These are phyloP conservation scores for Oegoconia quadripuncta DNA, from an alignment of 2,888 invertebrate genomes.

Conservation along the genomic window DNA sequence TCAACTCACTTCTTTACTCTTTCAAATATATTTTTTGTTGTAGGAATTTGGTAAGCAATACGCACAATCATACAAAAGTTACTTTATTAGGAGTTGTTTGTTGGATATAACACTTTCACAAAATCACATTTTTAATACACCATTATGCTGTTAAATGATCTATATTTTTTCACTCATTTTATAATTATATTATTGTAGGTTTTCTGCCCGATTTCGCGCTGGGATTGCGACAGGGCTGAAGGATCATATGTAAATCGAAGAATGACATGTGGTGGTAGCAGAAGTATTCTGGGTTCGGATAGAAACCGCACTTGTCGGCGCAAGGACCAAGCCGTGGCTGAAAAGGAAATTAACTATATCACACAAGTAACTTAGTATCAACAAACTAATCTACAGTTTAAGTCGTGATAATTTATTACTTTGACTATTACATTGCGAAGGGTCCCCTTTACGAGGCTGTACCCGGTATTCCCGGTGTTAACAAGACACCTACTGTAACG, in stretches of 20 bases:
- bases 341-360: neutral
- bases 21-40: neutral
- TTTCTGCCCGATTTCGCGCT: slow-evolving; percentile 36
- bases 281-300: slow-evolving; percentile 61
- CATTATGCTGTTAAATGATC: too few species aligned
- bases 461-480: too few species aligned
- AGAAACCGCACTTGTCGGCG: slow-evolving; percentile 39
- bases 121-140: neutral
- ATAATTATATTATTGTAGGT: slow-evolving; percentile 16
- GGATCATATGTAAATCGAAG: slow-evolving; percentile 45
- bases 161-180: neutral
- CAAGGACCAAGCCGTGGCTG: slow-evolving; percentile 48
- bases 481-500: too few species aligned
- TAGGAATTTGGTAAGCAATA: neutral
- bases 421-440: too few species aligned
- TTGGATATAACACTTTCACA: slow-evolving; percentile 6
- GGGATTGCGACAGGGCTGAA: slow-evolving; percentile 36
- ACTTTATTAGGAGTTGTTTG: slow-evolving; percentile 3
- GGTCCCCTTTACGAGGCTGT: too few species aligned
- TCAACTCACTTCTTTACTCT: too few species aligned
- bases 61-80: neutral
- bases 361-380: neutral
- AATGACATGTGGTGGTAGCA: slow-evolving; percentile 59
- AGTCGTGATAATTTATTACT: too few species aligned
- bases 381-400: too few species aligned